phyloP scores from a whole-genome alignment of 2,113 vertebrate species.

The Marmota monax region DNA sequence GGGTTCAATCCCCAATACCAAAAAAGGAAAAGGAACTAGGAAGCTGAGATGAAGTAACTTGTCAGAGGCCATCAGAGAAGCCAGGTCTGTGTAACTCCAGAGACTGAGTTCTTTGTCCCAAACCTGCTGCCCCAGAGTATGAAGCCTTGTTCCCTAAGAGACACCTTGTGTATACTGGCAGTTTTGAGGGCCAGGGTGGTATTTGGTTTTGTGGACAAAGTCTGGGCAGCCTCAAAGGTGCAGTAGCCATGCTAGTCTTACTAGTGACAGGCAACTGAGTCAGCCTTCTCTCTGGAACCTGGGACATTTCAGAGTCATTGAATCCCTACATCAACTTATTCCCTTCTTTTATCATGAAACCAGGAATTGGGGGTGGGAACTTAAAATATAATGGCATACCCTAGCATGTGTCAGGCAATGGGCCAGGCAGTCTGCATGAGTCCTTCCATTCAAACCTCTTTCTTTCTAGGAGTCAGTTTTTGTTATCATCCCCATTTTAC shows the following conservation, averaged over 20 bases:
- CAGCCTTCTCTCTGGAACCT: not conserved
- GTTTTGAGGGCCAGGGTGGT: not conserved
- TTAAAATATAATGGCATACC: not conserved
- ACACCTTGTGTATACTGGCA: not conserved
- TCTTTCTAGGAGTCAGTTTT: not conserved
- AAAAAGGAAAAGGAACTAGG: not conserved
- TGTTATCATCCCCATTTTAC: not conserved
- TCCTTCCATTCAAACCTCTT: not conserved
- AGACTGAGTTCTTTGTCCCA: conserved; percentile 34
- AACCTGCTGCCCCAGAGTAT: not conserved
- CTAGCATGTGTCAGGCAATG: not conserved
- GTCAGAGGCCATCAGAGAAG: not conserved
- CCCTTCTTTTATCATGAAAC: not conserved
- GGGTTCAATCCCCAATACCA: too few species aligned
- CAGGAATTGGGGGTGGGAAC: not conserved
- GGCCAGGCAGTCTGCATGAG: not conserved
- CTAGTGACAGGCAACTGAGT: not conserved
- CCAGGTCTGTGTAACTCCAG: not conserved
- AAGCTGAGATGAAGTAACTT: not conserved
- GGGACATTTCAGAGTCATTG: not conserved
- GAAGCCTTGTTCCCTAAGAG: not conserved
- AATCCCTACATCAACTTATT: not conserved
- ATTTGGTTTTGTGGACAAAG: not conserved
- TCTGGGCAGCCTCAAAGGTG: not conserved
- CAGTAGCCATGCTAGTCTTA: not conserved